Conservation (phyloP, 2,797 vertebrate species). For the Myotis vivesi region DNA sequence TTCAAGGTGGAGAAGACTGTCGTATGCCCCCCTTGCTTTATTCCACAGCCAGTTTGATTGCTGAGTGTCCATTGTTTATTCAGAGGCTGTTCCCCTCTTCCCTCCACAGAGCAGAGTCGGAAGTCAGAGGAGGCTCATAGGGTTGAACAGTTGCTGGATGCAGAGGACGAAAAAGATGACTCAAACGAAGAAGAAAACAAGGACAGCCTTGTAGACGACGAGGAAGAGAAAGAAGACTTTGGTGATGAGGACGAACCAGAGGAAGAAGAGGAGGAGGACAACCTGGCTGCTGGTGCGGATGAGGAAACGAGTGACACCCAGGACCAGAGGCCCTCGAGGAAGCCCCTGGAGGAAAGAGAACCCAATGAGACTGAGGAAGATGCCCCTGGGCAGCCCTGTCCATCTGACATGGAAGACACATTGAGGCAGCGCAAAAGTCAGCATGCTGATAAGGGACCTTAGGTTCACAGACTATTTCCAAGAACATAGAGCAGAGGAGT, state of each 20-base stretch:
- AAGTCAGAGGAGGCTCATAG: slow-evolving; percentile 68
- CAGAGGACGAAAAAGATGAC: slow-evolving; percentile 77
- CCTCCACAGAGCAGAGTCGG: slow-evolving; percentile 74
- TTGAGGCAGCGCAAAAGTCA: slow-evolving; percentile 84
- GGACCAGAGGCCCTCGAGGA: slow-evolving; percentile 59
- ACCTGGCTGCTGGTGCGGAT: not conserved
- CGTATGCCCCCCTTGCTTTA: not conserved
- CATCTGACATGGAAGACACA: slow-evolving; percentile 67
- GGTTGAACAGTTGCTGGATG: slow-evolving; percentile 72
- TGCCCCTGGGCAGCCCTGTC: not conserved
- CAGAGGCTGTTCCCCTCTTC: not conserved
- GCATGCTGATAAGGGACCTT: slow-evolving; percentile 70
- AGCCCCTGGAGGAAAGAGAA: slow-evolving; percentile 68
- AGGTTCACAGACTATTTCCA: slow-evolving; percentile 37
- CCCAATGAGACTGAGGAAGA: slow-evolving; percentile 61
- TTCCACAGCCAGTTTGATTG: not conserved
- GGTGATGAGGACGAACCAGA: slow-evolving; percentile 62
- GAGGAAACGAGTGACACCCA: slow-evolving; percentile 58
- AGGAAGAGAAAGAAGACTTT: slow-evolving; percentile 77
- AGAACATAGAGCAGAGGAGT: slow-evolving; percentile 80
- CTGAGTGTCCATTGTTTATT: not conserved
- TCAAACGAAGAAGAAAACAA: slow-evolving; percentile 74
- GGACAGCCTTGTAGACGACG: slow-evolving; percentile 76
- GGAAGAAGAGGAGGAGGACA: slow-evolving; percentile 67
- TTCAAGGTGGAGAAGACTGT: not conserved